These are phyloP conservation scores for Castor canadensis DNA, from an alignment of 2,113 vertebrate genomes.

Conservation along the genomic window DNA sequence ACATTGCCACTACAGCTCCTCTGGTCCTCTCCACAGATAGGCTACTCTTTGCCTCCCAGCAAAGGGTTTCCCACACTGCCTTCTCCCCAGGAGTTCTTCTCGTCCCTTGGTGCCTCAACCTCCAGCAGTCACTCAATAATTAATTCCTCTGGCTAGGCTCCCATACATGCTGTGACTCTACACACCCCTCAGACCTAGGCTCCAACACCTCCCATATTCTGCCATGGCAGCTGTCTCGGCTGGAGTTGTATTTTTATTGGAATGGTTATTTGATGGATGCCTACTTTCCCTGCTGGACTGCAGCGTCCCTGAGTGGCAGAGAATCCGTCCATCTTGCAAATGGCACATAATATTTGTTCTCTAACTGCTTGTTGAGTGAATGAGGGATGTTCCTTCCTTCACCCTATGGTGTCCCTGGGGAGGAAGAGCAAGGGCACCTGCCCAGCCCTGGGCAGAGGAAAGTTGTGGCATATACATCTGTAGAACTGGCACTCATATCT, in stretches of 20 bases:
- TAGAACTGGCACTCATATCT: not conserved
- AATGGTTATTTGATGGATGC: not conserved
- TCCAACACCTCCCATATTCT: not conserved
- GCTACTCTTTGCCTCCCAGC: not conserved
- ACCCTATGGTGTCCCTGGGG: not conserved
- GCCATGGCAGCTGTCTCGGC: accelerated
- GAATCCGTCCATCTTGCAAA: not conserved
- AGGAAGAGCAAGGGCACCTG: not conserved
- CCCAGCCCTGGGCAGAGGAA: not conserved
- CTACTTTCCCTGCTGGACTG: not conserved
- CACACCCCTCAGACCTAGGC: no score
- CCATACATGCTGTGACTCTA: accelerated
- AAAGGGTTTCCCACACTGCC: not conserved
- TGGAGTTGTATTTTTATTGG: not conserved
- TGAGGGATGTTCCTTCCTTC: not conserved
- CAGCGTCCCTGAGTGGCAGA: not conserved
- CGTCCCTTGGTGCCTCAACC: not conserved
- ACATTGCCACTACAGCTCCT: not conserved
- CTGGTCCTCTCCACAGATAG: not conserved
- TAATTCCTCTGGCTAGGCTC: not conserved
- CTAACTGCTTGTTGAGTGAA: not conserved
- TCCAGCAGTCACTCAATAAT: not conserved
- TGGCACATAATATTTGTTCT: not conserved
- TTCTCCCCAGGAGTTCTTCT: not conserved
- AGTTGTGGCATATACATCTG: accelerated